phyloP scores from a whole-genome alignment of 2,113 vertebrate species.

The Patagioenas fasciata region DNA sequence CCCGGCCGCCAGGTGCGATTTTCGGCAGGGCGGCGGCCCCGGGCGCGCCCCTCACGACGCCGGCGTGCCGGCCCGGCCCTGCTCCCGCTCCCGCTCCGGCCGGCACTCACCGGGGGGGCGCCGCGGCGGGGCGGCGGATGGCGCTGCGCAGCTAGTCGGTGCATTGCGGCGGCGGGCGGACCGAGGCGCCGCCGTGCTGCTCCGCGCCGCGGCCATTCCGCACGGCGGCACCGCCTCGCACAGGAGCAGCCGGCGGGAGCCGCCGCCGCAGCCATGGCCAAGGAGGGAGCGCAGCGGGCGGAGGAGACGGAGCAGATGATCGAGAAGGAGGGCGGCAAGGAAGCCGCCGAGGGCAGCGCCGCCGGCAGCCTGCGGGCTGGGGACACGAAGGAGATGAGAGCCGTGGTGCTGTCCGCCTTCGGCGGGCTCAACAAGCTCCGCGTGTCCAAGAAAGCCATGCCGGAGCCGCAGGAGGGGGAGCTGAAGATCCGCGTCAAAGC shows the following conservation, averaged over 20 bases:
- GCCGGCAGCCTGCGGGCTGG: constrained; percentile 67
- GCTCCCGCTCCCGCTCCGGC: too few relatives aligned
- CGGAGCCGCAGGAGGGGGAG: constrained; percentile 92
- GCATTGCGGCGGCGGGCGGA: constrained; percentile 49
- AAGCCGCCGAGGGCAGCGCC: constrained; percentile 63
- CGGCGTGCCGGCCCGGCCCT: background rate
- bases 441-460: constrained; percentile 89
- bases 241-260: constrained; percentile 69
- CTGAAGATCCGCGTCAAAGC: constrained; percentile 97
- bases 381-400: constrained; percentile 91
- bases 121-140: background rate
- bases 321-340: constrained; percentile 77
- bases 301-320: constrained; percentile 96
- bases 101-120: background rate
- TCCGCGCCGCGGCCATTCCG: constrained; percentile 60
- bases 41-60: background rate
- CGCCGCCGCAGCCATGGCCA: constrained; percentile 78
- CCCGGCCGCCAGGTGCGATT: background rate
- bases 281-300: constrained; percentile 86
- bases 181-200: background rate
- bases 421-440: constrained; percentile 96
- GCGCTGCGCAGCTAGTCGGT: constrained; percentile 48
- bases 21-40: background rate
- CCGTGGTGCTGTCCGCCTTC: constrained; percentile 89
- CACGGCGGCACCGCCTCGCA: background rate